Conservation (phyloP, 2,797 vertebrate genomes). For the Siniperca scherzeri region DNA sequence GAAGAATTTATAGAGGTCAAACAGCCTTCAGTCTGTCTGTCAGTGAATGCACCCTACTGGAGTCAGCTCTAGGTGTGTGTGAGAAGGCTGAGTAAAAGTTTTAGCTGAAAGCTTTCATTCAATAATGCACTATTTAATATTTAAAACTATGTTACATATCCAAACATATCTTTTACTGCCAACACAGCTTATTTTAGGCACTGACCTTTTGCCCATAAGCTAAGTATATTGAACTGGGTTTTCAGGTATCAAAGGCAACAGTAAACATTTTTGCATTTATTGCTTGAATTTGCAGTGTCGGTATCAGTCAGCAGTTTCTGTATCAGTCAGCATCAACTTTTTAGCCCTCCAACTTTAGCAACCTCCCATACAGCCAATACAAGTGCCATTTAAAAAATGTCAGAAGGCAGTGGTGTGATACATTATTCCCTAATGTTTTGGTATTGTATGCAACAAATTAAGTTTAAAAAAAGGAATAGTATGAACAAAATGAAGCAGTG, state of each 20-base stretch:
- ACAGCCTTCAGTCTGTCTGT: neutral
- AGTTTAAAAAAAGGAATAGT: neutral
- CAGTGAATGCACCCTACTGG: constrained; percentile 2
- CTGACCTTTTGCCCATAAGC: neutral
- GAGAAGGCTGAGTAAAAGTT: neutral
- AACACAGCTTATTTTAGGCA: neutral
- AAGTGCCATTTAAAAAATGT: neutral
- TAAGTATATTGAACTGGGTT: neutral
- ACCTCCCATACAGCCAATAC: neutral
- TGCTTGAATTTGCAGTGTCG: neutral
- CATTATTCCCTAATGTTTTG: neutral
- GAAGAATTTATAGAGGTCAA: neutral
- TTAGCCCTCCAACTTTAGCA: neutral
- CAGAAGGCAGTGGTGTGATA: neutral
- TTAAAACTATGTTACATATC: neutral
- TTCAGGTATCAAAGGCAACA: neutral
- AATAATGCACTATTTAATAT: neutral
- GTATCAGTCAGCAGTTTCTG: neutral
- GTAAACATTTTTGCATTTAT: neutral
- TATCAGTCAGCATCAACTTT: neutral
- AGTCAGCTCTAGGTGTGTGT: neutral
- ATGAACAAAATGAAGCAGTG: neutral
- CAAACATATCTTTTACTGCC: neutral
- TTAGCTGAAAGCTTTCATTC: neutral
- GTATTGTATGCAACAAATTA: neutral